These are phyloP conservation scores for Taxidea taxus DNA, from an alignment of 2,113 vertebrate genomes.

Conservation along the genomic window DNA sequence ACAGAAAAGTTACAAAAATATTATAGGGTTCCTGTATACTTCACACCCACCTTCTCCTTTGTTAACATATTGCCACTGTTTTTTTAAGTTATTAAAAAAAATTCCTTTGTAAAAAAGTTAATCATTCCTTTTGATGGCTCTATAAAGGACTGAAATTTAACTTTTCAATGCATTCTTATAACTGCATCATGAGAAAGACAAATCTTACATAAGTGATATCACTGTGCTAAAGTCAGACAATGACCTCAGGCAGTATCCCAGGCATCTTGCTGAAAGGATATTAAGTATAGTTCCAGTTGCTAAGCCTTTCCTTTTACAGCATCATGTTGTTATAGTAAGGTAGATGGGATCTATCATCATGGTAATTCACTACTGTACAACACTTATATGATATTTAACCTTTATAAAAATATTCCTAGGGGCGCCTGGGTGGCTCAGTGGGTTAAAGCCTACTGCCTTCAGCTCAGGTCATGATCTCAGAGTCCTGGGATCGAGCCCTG, in stretches of 20 bases:
- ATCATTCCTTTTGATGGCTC: not conserved
- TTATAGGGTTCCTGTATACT: not conserved
- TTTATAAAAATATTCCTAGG: not conserved
- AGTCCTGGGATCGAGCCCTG: too few species aligned
- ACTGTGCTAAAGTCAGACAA: not conserved
- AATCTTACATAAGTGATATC: not conserved
- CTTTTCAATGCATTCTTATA: not conserved
- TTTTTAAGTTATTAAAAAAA: not conserved
- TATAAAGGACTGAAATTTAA: not conserved
- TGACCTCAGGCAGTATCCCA: not conserved
- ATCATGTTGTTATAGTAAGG: not conserved
- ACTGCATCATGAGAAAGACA: not conserved
- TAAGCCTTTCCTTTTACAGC: not conserved
- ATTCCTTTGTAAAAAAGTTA: not conserved
- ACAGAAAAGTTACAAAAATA: not conserved
- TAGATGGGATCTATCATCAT: not conserved
- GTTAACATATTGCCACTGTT: not conserved
- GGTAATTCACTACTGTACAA: not conserved
- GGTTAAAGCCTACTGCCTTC: too few species aligned
- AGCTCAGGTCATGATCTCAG: too few species aligned
- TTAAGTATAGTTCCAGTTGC: not conserved
- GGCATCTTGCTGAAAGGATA: not conserved
- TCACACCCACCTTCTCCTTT: not conserved
- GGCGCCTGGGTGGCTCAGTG: too few species aligned
- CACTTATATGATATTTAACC: not conserved